Conservation (phyloP, 2,797 vertebrate species). For the Helicolenus hilgendorfi region DNA sequence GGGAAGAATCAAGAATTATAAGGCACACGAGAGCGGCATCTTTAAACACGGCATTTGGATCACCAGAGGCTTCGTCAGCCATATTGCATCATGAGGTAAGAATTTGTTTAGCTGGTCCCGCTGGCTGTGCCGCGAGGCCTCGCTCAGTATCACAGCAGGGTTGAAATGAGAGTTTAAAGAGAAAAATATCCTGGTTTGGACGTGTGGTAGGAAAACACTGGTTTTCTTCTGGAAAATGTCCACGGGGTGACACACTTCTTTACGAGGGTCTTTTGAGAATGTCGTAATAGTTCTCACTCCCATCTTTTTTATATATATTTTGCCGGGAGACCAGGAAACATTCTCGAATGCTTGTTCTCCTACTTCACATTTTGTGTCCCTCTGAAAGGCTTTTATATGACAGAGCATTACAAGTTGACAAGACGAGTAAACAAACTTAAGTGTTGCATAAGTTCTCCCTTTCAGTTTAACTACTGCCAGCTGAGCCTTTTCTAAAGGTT, state of each 20-base stretch:
- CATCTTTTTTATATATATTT: conserved; percentile 54
- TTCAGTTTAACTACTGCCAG: background rate
- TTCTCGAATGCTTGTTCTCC: conserved; percentile 52
- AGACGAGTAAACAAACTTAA: conserved; percentile 46
- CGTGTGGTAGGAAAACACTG: conserved; percentile 84
- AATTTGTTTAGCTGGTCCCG: conserved; percentile 72
- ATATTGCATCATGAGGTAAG: conserved; percentile 75
- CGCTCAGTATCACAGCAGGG: conserved; percentile 61
- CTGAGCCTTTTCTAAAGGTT: conserved; percentile 2
- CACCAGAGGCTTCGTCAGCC: conserved; percentile 58
- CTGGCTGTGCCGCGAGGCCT: conserved; percentile 49
- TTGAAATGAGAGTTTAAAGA: conserved; percentile 70
- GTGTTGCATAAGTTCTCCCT: conserved; percentile 36
- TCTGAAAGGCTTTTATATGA: conserved; percentile 47
- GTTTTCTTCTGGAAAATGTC: conserved; percentile 84
- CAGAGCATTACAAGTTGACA: conserved; percentile 37
- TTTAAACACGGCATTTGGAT: conserved; percentile 42
- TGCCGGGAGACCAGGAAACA: conserved; percentile 56
- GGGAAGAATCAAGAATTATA: conserved; percentile 1
- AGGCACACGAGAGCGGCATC: background rate
- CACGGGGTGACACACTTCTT: conserved; percentile 86
- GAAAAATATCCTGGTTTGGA: conserved; percentile 85
- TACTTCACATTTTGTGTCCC: conserved; percentile 34
- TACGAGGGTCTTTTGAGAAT: conserved; percentile 84
- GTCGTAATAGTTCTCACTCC: conserved; percentile 84